Base-by-base conservation (phyloP, 64 coral and sea anemone genomes). In the Dendronephthya gigantea region DNA sequence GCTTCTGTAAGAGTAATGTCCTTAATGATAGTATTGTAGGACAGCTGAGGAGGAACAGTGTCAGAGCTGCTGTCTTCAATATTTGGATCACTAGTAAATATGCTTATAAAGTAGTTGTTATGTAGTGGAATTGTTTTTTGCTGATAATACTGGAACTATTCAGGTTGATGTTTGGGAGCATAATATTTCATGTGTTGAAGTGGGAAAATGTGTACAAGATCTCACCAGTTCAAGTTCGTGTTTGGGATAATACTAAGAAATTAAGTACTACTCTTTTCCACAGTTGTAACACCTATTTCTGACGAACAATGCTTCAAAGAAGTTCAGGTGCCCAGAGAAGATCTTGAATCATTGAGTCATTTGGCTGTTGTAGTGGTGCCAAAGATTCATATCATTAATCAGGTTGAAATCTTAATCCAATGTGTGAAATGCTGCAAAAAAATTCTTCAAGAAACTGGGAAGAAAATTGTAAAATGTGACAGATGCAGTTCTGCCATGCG, bases 141-240 rank as follows among this genome's bases (percentile, higher is more conserved):
- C 66, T 33, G 83, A 85, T 48, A 90, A 79, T 1, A 85, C 83
- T 11, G 62, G 82, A 85, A 85, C 25, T 12, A 90, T 90, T 34
- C 15, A 85, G 40, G 22, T 90, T 19, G 88, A 90, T 50, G 12
- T 90, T n/a, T 90, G 83, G 83, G 83, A 90, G 35, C 29, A 85
- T 48, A 74, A 68, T 48, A 90, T 85, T 35, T 30, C 41, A 29
- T 17, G 55, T 17, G 49, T 85, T n/a, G 12, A 51, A 33, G 40
- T 48, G 28, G 47, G 34, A 27, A 56, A 39, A 19, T n/a, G 41
- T 82, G 9, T 81, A 90, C 16, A 12, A 55, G 33, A 90, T 90
- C 31, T 72, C 6, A 35, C 40, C 39, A 36, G 15, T 79, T 8
- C 31, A 81, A 81, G 88, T 90, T 40, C 56, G 65, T 27, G 48